Percentiles rank a stretch among this genome's conserved stretches.
Conservation (phyloP, 2,888 invertebrate species). For the Candidula unifasciata region DNA sequence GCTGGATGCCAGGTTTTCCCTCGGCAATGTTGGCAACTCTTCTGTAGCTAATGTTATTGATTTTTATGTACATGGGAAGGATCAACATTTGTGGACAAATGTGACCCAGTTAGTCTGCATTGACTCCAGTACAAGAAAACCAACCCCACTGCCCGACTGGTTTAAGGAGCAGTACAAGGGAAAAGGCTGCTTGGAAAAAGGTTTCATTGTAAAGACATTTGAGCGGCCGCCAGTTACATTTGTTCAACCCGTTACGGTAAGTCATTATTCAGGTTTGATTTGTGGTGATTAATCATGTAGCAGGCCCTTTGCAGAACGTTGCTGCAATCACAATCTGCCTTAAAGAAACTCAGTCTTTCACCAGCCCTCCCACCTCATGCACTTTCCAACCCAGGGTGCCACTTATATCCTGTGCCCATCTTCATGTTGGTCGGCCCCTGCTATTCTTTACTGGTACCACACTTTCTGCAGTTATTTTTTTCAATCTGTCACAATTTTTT, state of each 20-base stretch:
- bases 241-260: constrained; percentile 15
- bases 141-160: constrained; percentile 69
- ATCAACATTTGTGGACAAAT: constrained; percentile 23
- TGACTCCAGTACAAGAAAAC: constrained; percentile 66
- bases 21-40: constrained; percentile 41
- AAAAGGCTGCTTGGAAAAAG: constrained; percentile 32
- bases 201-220: constrained; percentile 48
- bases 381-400: too few species aligned
- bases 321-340: too few species aligned
- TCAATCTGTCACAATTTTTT: too few species aligned
- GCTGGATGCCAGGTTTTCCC: constrained; percentile 22
- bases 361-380: too few species aligned
- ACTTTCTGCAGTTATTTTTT: too few species aligned
- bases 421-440: too few species aligned
- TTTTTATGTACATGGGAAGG: neutral
- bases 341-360: too few species aligned
- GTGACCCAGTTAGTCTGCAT: constrained; percentile 65
- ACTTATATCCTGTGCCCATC: too few species aligned
- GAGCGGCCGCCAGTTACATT: constrained; percentile 57
- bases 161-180: constrained; percentile 53
- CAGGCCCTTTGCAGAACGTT: too few species aligned
- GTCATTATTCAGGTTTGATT: neutral
- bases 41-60: constrained; percentile 27
- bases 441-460: too few species aligned
- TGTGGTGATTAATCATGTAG: too few species aligned